A percentile compares a stretch with the other conserved stretches of the same genome.
Evolutionary conservation across 2,888 invertebrate genomes (phyloP).

Genomic region (Chymomyza fuscimana): DNA sequence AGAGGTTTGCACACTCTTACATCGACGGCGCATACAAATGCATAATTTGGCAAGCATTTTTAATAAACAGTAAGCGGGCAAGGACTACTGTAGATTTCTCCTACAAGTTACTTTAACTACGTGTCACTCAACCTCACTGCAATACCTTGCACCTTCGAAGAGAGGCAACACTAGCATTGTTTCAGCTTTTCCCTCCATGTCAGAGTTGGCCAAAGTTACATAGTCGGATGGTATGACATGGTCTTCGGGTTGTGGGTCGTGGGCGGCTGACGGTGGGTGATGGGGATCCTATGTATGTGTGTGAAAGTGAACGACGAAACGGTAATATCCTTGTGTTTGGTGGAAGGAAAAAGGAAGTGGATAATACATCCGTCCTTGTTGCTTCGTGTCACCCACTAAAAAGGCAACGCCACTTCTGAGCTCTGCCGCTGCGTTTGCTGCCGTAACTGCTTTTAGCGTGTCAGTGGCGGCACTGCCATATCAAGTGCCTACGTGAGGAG

Average conservation of each 20-base stretch:
- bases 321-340: slow-evolving; percentile 81
- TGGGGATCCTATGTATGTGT: slow-evolving; percentile 27
- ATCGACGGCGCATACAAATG: slow-evolving; percentile 4
- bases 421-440: slow-evolving; percentile 30
- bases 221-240: not conserved
- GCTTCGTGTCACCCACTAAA: slow-evolving; percentile 80
- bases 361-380: slow-evolving; percentile 81
- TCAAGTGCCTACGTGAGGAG: slow-evolving; percentile 33
- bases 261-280: slow-evolving; percentile 21
- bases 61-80: slow-evolving; percentile 47
- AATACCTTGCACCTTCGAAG: not conserved
- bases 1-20: slow-evolving; percentile 11
- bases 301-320: slow-evolving; percentile 77
- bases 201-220: not conserved
- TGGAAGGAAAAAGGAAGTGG: slow-evolving; percentile 81
- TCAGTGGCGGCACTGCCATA: slow-evolving; percentile 30
- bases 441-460: slow-evolving; percentile 22
- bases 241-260: slow-evolving; percentile 14
- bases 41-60: slow-evolving; percentile 28
- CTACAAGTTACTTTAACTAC: slow-evolving; percentile 42
- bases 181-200: slow-evolving; percentile 45
- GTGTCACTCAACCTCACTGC: not conserved
- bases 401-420: slow-evolving; percentile 71
- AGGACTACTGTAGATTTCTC: slow-evolving; percentile 60
- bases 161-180: slow-evolving; percentile 41